These are phyloP conservation scores for Callaeas wilsoni DNA, from an alignment of 2,113 vertebrate genomes.

Conservation along the genomic window DNA sequence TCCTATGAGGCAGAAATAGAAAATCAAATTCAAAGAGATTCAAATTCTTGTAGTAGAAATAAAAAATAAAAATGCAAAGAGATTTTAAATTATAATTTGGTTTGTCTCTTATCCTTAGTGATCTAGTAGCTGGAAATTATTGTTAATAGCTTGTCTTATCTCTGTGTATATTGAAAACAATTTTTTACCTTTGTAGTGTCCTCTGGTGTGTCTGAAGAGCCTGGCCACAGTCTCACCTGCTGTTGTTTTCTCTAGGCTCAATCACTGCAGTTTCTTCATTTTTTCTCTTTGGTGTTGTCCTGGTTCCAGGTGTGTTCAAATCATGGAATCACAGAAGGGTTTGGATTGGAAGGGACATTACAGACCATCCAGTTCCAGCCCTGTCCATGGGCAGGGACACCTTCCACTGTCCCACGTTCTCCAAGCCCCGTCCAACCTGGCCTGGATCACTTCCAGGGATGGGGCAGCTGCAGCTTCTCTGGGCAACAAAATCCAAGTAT, in stretches of 20 bases:
- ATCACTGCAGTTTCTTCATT: neutral
- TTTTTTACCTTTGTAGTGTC: neutral
- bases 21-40: neutral
- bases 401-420: neutral
- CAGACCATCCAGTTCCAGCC: neutral
- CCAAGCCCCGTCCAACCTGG: neutral
- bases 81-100: neutral
- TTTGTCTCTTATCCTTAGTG: neutral
- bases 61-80: neutral
- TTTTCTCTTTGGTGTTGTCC: neutral
- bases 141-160: neutral
- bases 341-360: neutral
- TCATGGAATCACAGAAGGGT: fast-evolving
- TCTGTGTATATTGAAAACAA: neutral
- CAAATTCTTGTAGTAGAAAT: neutral
- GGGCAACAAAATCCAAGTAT: neutral
- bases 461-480: neutral
- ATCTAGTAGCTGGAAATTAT: neutral
- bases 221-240: neutral
- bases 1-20: neutral
- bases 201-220: neutral
- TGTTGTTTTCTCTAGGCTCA: neutral
- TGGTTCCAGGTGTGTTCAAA: neutral
- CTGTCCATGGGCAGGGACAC: neutral
- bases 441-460: neutral